Evolutionary conservation across 2,113 vertebrate species (phyloP), one percentile per base, ranked within the genome.

Genomic region (Sander lucioperca): DNA sequence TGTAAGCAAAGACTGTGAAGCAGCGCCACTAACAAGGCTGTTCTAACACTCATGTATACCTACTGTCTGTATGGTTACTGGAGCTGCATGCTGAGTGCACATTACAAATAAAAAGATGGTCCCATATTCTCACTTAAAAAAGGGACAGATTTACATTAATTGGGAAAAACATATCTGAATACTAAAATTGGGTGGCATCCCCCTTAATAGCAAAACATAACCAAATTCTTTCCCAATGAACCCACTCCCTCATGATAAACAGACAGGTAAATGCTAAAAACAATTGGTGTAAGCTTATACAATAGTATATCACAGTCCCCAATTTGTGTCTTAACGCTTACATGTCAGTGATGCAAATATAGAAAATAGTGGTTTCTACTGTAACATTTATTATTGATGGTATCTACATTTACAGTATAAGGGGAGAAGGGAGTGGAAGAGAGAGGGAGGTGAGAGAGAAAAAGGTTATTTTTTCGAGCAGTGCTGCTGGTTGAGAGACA

Each of bases 351-450:
- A 73, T 75, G 13, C 47, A 79, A 80, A 83, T n/a, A 85, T 16
- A 71, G 57, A 54, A 64, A 75, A 79, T 45, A 63, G n/a, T 62
- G 19, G 48, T 65, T 85, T 86, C 50, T 79, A 69, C 51, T 51
- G 21, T 70, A 50, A 79, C 58, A 83, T 78, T 56, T 70, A 80
- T 89, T 81, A 82, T 81, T 76, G 56, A 86, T 79, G 64, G 33
- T 9, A 67, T 77, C 58, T 47, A 56, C 71, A 74, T 45, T 70
- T 70, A 80, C 14, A 13, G 63, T 72, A 51, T 66, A 59, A 68
- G 12, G 47, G 50, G 74, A 89, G 72, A 77, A 86, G 79, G 72
- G 68, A 87, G 86, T 83, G 80, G 80, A 58, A 47, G 72, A 47
- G 69, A 30, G 43, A 12, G 61, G 27, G 36, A 43, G 54, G 66